Evolutionary conservation across 2,888 invertebrate genomes (phyloP).

Genomic region (Acleris laterana): DNA sequence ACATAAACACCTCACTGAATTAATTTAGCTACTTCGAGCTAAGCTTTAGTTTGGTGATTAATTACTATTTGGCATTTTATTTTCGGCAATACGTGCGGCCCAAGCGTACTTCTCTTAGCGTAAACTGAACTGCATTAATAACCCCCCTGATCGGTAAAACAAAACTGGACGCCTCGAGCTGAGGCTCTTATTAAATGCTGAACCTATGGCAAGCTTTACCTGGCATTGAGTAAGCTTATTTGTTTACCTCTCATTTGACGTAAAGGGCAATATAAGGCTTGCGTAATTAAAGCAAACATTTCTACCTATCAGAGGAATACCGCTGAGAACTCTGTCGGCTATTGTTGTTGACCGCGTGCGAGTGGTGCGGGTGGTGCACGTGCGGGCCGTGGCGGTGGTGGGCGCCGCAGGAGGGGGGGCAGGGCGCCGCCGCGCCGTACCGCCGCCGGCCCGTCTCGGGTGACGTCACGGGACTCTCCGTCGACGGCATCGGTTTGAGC

Average conservation of each 20-base stretch:
- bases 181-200: too few species aligned
- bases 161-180: too few species aligned
- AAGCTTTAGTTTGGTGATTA: too few species aligned
- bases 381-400: conserved; percentile 86
- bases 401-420: conserved; percentile 86
- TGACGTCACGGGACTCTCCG: conserved; percentile 94
- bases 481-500: conserved; percentile 96
- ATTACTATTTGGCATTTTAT: too few species aligned
- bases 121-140: too few species aligned
- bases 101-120: too few species aligned
- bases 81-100: too few species aligned
- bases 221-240: background rate
- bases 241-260: background rate
- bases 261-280: background rate
- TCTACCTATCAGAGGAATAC: conserved; percentile 86
- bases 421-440: conserved; percentile 84
- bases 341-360: conserved; percentile 83
- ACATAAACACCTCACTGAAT: too few species aligned
- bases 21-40: too few species aligned
- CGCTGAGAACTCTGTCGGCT: conserved; percentile 88
- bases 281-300: conserved; percentile 10
- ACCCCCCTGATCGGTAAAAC: too few species aligned
- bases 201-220: too few species aligned
- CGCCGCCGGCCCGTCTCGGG: conserved; percentile 94
- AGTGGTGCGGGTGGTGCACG: conserved; percentile 69